phyloP scores from a whole-genome alignment of 1,140 invertebrate species.

The Cydia amplana region DNA sequence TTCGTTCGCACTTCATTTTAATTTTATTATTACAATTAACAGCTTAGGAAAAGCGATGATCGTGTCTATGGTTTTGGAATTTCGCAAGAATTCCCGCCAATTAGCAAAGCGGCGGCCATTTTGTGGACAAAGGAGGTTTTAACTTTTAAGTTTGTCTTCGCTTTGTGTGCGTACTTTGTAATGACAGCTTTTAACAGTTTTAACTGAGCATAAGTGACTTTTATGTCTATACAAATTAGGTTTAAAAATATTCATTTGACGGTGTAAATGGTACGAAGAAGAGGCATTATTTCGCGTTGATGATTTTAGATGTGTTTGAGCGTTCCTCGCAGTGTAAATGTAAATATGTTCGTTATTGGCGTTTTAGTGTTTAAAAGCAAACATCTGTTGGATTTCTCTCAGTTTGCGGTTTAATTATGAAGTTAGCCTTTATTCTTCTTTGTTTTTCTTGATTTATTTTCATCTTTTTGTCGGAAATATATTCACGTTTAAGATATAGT shows the following conservation, averaged over 20 bases:
- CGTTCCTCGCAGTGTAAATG: constrained; percentile 9
- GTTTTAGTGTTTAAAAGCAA: constrained; percentile 25
- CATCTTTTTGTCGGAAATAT: not conserved
- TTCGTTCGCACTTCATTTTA: constrained; percentile 28
- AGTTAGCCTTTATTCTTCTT: not conserved
- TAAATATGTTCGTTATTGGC: constrained; percentile 23
- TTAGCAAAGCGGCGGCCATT: constrained; percentile 60
- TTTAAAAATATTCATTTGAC: too few species aligned
- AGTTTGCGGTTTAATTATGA: constrained; percentile 7
- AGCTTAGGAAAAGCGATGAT: constrained; percentile 47
- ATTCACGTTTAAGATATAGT: too few species aligned
- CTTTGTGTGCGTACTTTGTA: constrained; percentile 57
- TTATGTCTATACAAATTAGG: too few species aligned
- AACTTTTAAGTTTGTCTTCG: constrained; percentile 45
- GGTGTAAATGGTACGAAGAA: not conserved
- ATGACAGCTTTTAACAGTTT: too few species aligned
- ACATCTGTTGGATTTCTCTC: constrained; percentile 28
- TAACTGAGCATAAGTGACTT: too few species aligned
- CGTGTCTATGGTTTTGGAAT: constrained; percentile 54
- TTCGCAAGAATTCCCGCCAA: constrained; percentile 60
- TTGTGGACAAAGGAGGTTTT: constrained; percentile 59
- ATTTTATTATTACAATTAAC: constrained; percentile 22
- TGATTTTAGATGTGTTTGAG: constrained; percentile 37
- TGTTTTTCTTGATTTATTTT: not conserved
- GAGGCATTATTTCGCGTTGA: constrained; percentile 52